These are phyloP conservation scores for Drosophila mimetica DNA, from an alignment of 2,888 invertebrate species.

Conservation along the genomic window DNA sequence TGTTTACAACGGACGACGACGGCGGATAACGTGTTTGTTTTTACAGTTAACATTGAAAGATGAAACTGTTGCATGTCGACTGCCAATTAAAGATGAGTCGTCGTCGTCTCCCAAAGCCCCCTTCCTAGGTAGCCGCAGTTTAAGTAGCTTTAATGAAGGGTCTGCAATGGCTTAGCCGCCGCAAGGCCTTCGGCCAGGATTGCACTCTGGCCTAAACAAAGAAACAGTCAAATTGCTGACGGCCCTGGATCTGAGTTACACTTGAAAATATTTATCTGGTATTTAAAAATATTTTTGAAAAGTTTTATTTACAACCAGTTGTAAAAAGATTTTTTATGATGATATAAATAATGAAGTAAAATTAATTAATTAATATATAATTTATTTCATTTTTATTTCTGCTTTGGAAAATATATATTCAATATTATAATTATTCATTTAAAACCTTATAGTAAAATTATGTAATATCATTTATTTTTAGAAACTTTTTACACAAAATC, in stretches of 20 bases:
- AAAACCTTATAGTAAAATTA: no score
- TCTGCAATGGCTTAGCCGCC: slow-evolving; percentile 47
- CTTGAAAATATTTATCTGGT: background rate
- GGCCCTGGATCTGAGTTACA: slow-evolving; percentile 14
- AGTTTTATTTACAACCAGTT: no score
- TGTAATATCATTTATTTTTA: no score
- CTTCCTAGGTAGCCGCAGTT: slow-evolving; percentile 54
- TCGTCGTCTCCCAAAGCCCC: slow-evolving; percentile 27
- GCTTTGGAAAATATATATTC: no score
- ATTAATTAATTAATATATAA: no score
- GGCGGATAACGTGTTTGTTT: slow-evolving; percentile 74
- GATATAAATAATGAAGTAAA: no score
- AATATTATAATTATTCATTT: no score
- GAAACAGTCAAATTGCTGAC: slow-evolving; percentile 43
- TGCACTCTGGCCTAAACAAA: slow-evolving; percentile 27
- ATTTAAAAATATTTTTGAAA: background rate
- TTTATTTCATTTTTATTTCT: no score
- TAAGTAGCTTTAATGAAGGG: slow-evolving; percentile 75
- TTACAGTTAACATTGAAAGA: slow-evolving; percentile 80
- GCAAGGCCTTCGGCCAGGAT: slow-evolving; percentile 42
- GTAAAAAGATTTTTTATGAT: no score
- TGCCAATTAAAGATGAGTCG: slow-evolving; percentile 66
- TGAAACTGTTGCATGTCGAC: slow-evolving; percentile 79
- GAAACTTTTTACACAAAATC: no score
- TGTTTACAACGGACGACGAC: slow-evolving; percentile 62